Base-by-base conservation (phyloP, 2,113 vertebrate genomes). In the Prietella phreatophila region DNA sequence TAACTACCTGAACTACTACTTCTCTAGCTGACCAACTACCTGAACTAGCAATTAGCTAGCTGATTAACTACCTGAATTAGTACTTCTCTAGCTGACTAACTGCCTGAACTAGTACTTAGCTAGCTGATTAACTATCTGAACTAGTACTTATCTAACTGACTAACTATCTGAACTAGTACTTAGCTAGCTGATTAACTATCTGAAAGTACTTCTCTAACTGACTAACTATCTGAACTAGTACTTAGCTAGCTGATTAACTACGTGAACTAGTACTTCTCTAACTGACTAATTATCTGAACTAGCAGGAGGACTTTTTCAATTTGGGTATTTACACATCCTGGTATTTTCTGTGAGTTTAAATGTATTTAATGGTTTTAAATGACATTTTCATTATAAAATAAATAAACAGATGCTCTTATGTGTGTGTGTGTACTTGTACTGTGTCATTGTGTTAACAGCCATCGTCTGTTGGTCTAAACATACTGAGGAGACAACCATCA, bases 381-480 rank as follows among this genome's bases (percentile, higher is more conserved):
- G 0, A 0, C 1, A 78, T 79, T 79, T 53, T 53, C 13, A 30
- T 17, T 53, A 8, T 42, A 22, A 76, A 47, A 47, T 25, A 73
- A 73, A 73, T 6, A 20, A 39, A 47, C 73, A 50, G 39, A n/a
- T 50, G 10, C 22, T 76, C 3, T 7, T 10, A 36, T 75, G 69
- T 22, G 69, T 39, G 42, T 79, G 25, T 53, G 47, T 53, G 47
- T 53, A 42, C 22, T 15, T 53, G 25, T 11, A 53, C 11, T 4
- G 15, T 17, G 17, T 17, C 36, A 55, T 76, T 76, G 50, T 53
- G 47, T 60, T 71, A 85, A 76, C 33, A 75, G 69, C 3, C 69
- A 11, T 60, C 84, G 13, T 60, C 84, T 85, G 53, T 76, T 61
- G 56, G 69, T 78, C 17, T 65, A 55, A 69, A 69, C 86, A 82